A percentile compares a stretch with the other conserved stretches of the same genome.
Conservation (phyloP, 2,113 vertebrate genomes). For the Daphoenositta chrysoptera region DNA sequence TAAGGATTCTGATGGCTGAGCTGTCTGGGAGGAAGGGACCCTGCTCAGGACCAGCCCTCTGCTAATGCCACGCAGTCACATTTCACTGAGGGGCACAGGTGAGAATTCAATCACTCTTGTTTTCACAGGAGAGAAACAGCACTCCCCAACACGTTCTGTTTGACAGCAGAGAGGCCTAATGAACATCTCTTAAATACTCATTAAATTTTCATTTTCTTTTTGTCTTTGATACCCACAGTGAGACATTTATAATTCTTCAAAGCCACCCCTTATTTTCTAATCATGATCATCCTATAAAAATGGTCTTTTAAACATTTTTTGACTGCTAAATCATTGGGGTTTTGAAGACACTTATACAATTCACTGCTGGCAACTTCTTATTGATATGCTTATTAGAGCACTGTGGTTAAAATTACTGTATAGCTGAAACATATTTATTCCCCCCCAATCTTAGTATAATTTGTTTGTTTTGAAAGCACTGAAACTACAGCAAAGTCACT, state of each 20-base stretch:
- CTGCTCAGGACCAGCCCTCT: not conserved
- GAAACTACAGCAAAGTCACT: not conserved
- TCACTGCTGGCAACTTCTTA: not conserved
- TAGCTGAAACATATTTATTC: not conserved
- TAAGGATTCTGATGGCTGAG: not conserved
- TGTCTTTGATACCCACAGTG: not conserved
- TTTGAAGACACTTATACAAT: not conserved
- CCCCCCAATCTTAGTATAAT: not conserved
- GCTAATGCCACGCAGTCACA: accelerated
- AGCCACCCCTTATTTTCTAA: not conserved
- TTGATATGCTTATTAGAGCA: not conserved
- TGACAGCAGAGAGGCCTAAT: not conserved
- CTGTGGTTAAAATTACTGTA: not conserved
- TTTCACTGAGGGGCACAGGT: not conserved
- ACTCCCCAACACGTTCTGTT: not conserved
- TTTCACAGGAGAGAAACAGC: not conserved
- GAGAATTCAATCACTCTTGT: not conserved
- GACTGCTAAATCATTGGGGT: not conserved
- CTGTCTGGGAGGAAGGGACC: not conserved
- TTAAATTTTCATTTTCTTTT: not conserved
- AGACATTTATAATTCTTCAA: not conserved
- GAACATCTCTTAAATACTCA: not conserved
- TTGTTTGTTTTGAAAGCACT: not conserved
- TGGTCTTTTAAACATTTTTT: not conserved
- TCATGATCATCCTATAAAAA: not conserved